Base-by-base conservation (phyloP, 2,113 vertebrate species). In the Lontra canadensis region DNA sequence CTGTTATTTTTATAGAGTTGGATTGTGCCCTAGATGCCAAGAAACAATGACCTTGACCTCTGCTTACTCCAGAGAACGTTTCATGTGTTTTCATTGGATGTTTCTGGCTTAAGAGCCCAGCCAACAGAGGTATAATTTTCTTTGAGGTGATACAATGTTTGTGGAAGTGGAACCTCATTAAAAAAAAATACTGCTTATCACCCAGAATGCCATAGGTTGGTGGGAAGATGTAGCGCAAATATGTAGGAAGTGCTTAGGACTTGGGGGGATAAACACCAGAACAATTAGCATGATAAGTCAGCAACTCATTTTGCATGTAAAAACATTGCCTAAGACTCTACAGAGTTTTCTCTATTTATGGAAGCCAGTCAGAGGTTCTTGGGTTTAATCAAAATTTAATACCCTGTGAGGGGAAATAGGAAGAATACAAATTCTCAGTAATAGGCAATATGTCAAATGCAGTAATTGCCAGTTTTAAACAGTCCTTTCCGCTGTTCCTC, bases 381-480 rank as follows among this genome's bases (percentile, higher is more conserved):
- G 92, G 85, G 89, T 81, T 96, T 95, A 96, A 90, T 96, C 42
- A 97, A 96, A 97, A 96, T 95, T 81, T 96, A 93, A 97, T 94
- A 84, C 36, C 63, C 57, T 47, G 39, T 76, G 47, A 95, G 74
- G 49, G 52, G 88, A 97, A 92, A 80, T 88, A 90, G 36, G 67
- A 95, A 96, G 90, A 94, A 94, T 87, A 95, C 90, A 94, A 94
- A 95, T 81, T 80, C 76, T 88, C 39, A 47, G 90, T 88, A 95
- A 88, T 80, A 84, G 76, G 88, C 84, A 84, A 59, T 95, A 83
- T 80, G 80, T 96, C 90, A 95, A 80, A 79, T 11, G 36, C 74
- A 80, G 47, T 85, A 49, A 90, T 87, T 87, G 74, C 67, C 61
- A 14, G 21, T 89, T 97, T 76, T 84, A 92, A 95, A 90, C 15